Base-by-base conservation (phyloP, 2,888 invertebrate genomes). In the Sphaeridia pumilis region DNA sequence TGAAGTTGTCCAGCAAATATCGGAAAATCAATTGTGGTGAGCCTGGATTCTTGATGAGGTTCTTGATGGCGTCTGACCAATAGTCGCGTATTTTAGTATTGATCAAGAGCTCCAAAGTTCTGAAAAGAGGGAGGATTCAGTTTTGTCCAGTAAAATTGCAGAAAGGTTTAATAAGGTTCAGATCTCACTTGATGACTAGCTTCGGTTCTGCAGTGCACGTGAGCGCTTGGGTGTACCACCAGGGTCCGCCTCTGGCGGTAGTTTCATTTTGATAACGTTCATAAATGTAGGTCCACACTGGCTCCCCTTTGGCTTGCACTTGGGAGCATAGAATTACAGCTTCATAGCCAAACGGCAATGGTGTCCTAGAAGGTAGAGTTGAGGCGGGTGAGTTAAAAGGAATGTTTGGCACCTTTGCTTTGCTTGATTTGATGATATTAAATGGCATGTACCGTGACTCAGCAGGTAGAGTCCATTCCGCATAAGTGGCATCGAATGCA, bases 11-110 rank as follows among this genome's bases (percentile, higher is more conserved):
- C 2, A 51, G 2, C 12, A 51, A 20, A 27, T 25, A 45, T 17
- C 38, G 22, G 20, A 51, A 51, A 12, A 25, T 14, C 3, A 31
- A 4, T 7, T 26, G 21, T n/a, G 45, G 24, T 2, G 45, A 36
- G 4, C 35, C 22, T 17, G 44, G 34, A 45, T 51, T 51, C 7
- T 35, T 36, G 20, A 44, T 46, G 5, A 51, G 21, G 34, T 44
- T 43, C 12, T n/a, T 26, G 4, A 50, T 10, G 1, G 31, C 35
- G 3, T 7, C 25, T 7, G 35, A 10, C 20, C 31, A 27, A 7
- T 17, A 41, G 2, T 25, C 17, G 24, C 34, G 41, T 2, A 49
- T 24, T 2, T 12, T 3, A 20, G n/a, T 14, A 24, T 24, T 44
- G 12, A 34, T 27, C 10, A 44, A 28, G 1, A 35, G 28, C 10